phyloP scores from a whole-genome alignment of 2,113 vertebrate genomes.

The Hemiprocne comata region DNA sequence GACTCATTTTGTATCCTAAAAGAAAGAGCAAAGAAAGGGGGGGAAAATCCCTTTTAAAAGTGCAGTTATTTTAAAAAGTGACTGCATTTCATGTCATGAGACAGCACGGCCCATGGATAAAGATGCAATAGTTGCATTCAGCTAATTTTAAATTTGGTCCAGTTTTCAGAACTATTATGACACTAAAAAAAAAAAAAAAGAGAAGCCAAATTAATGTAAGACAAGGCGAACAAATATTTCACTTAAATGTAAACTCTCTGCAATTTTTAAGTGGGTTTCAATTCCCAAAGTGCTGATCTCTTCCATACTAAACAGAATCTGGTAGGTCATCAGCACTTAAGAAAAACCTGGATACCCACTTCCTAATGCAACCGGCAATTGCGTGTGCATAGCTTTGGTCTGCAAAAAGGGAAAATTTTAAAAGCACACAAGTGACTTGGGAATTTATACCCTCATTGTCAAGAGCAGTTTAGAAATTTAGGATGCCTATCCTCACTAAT shows the following conservation, averaged over 20 bases:
- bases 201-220: background rate
- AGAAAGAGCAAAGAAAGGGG: background rate
- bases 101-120: background rate
- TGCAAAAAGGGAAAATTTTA: background rate
- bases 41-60: background rate
- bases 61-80: background rate
- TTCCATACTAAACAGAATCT: background rate
- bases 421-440: background rate
- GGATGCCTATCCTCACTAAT: background rate
- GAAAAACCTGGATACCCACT: background rate
- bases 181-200: background rate
- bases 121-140: background rate
- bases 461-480: background rate
- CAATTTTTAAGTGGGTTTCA: background rate
- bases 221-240: background rate
- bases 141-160: background rate
- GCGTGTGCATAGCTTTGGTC: background rate
- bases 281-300: background rate
- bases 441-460: background rate
- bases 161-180: background rate
- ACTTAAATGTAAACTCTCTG: background rate
- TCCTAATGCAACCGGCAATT: background rate
- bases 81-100: background rate
- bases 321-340: background rate
- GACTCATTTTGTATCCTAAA: background rate